Base-by-base conservation (phyloP, 2,113 vertebrate genomes). In the Colistium nudipinnis region DNA sequence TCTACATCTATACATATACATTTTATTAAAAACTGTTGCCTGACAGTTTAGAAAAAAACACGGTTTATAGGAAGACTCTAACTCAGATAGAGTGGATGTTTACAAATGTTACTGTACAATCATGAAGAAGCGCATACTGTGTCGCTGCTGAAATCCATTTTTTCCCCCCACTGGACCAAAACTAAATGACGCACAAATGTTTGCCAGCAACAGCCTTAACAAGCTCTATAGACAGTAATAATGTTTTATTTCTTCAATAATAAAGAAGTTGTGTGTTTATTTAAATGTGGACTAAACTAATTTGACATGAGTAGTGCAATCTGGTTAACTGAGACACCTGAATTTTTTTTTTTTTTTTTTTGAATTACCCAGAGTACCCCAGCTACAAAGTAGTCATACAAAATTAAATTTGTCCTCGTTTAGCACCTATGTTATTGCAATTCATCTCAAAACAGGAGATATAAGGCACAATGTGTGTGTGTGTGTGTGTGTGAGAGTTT, bases 1-100 rank as follows among this genome's bases (percentile, higher is more conserved):
- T 6, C 5, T 16, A 47, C 75, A 70, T 68, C 41, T 52, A 70
- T 41, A 74, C 60, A 53, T 51, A 65, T 52, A 57, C 53, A 66
- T 84, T 90, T 91, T 85, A 90, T 90, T 87, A 80, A 81, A 90
- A 92, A 91, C 89, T 92, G 88, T 90, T 88, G 81, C 89, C 88
- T 87, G 90, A 91, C 88, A 92, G 90, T 90, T 92, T 78, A 83
- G 52, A 86, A 80, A 74, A 62, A 77, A 80, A 74, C 64, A 77
- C 52, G 66, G 67, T 62, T 86, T 82, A 82, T 63, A 73, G 62
- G 60, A n/a, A 75, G 70, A 82, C 68, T 80, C 76, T 70, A 85
- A 79, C 36, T 68, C 79, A 43, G 69, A 85, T 31, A 64, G 74
- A 75, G 57, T 30, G 41, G 33, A 51, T 61, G 71, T 83, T 81